Evolutionary conservation across 2,888 invertebrate genomes (phyloP).

Genomic region (Drosophila greeni): DNA sequence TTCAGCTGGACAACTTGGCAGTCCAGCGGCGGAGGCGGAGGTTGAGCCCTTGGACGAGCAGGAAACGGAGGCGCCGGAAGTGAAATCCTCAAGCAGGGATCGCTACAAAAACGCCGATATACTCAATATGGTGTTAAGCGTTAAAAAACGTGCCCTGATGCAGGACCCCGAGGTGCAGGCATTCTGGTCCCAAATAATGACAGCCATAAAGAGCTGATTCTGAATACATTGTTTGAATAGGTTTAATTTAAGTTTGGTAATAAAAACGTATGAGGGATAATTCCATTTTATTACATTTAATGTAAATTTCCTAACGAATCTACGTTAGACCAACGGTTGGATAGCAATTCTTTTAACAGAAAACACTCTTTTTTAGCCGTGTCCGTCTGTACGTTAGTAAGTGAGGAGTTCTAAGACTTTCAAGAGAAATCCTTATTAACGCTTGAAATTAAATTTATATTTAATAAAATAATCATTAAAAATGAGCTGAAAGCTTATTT

Average conservation of each 20-base stretch:
- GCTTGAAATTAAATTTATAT: too few species aligned
- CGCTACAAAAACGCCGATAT: conserved; percentile 76
- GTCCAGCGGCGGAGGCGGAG: conserved; percentile 55
- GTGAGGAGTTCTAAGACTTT: too few species aligned
- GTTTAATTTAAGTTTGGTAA: not conserved
- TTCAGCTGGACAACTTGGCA: conserved; percentile 38
- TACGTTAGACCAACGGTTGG: too few species aligned
- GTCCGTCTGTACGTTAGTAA: too few species aligned
- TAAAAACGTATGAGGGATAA: not conserved
- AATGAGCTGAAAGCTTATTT: not conserved
- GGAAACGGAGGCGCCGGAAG: conserved; percentile 51
- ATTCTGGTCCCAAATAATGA: conserved; percentile 72
- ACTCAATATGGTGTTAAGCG: conserved; percentile 72
- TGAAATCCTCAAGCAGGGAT: conserved; percentile 55
- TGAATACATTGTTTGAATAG: not conserved
- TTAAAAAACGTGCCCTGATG: conserved; percentile 74
- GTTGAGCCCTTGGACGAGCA: conserved; percentile 51
- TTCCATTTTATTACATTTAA: too few species aligned
- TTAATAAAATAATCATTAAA: too few species aligned
- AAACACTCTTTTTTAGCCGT: too few species aligned
- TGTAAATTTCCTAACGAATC: not conserved
- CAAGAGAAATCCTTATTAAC: too few species aligned
- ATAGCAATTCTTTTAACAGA: too few species aligned
- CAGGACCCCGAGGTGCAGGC: conserved; percentile 74
- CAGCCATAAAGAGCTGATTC: conserved; percentile 62